Base-by-base conservation (phyloP, 2,113 vertebrate species). In the Clarias magur region DNA sequence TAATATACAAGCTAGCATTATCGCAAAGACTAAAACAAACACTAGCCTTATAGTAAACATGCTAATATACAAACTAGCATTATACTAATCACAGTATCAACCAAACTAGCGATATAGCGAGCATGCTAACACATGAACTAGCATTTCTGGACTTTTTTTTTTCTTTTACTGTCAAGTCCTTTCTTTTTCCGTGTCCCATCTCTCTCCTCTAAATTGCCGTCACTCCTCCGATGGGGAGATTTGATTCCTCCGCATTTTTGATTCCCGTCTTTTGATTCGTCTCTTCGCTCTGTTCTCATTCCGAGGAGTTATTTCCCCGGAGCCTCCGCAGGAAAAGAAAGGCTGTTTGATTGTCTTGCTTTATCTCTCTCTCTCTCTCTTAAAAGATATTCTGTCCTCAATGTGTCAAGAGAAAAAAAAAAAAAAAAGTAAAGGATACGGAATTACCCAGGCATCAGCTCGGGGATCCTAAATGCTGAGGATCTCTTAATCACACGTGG, bases 361-460 rank as follows among this genome's bases (percentile, higher is more conserved):
- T 9, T 57, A 27, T 57, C 27, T 30, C 53, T 57, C 79, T 60
- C 12, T 30, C 73, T 63, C 30, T 87, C 17, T 17, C 68, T 70
- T 85, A 42, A 85, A 84, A 70, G 8, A 85, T 68, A 38, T 76
- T 87, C 88, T 70, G 38, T 75, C 83, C 80, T 87, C 82, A 76
- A 76, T 82, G 78, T 67, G 79, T 85, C 88, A 87, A 42, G 5
- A 38, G 23, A n/a, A n/a, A n/a, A n/a, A n/a, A n/a, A n/a, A 21
- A 59, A 59, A 54, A 57, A 5, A 19, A 78, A 54, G 42, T 48
- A 48, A 56, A 2, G n/a, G 19, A 27, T 78, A 19, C 75, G 2
- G 62, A 85, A 87, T 87, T 85, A 85, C 70, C 83, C 42, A 56
- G 84, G 65, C 79, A 34, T 73, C 88, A 82, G 82, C 85, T 79